Conservation (phyloP, 2,113 vertebrate genomes). For the Pimephales promelas region DNA sequence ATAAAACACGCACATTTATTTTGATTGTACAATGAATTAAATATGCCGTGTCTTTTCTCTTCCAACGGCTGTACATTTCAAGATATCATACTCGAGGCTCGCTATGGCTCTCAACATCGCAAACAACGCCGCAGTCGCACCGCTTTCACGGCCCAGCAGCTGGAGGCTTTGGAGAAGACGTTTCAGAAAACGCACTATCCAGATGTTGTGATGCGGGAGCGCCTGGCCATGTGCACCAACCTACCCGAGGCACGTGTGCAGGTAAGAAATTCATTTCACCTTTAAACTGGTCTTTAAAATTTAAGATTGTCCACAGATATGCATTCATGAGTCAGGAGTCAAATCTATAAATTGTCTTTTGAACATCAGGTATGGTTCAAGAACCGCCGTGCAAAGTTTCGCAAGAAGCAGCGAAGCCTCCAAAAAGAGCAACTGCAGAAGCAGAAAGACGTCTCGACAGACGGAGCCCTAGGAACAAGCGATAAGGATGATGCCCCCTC, state of each 20-base stretch:
- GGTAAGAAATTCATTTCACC: conserved; percentile 70
- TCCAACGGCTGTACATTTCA: conserved; percentile 99
- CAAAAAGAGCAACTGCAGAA: conserved; percentile 99
- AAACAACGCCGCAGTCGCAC: conserved; percentile 96
- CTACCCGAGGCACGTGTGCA: conserved; percentile 96
- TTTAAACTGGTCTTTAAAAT: not conserved
- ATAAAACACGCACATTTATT: not conserved
- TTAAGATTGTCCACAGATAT: not conserved
- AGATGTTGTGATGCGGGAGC: conserved; percentile 96
- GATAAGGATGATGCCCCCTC: conserved; percentile 67
- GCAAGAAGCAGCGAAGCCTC: conserved; percentile 97
- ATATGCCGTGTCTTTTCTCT: conserved; percentile 83
- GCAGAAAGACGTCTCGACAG: conserved; percentile 87
- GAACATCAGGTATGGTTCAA: conserved; percentile 94
- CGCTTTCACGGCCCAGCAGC: conserved; percentile 94
- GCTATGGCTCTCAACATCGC: conserved; percentile 98
- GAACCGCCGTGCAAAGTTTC: conserved; percentile 96
- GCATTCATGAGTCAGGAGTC: no score
- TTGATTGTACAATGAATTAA: conserved; percentile 83
- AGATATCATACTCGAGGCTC: conserved; percentile 99
- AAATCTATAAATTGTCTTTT: not conserved
- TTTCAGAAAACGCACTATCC: conserved; percentile 99
- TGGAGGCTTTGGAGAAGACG: conserved; percentile 96
- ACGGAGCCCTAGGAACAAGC: conserved; percentile 77
- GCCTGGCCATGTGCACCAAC: conserved; percentile 98